Evolutionary conservation across 2,888 invertebrate genomes (phyloP).

Genomic region (Deroplatys truncata): DNA sequence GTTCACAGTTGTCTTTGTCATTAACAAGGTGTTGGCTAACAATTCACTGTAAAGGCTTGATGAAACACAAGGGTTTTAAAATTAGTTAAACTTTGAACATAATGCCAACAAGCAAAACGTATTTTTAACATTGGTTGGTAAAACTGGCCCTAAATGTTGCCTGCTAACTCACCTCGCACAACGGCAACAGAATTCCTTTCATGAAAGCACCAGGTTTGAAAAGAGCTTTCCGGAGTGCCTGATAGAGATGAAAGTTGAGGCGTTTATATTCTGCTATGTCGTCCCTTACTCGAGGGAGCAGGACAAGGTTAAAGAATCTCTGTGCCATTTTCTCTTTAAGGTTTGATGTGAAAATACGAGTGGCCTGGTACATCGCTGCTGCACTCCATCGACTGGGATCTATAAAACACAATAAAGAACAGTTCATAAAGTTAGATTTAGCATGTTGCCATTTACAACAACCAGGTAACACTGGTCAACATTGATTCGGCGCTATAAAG

Average conservation of each 20-base stretch:
- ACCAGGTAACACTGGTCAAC: too few species aligned
- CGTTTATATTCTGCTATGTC: constrained; percentile 93
- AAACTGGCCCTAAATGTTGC: not conserved
- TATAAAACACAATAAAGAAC: constrained; percentile 37
- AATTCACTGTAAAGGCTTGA: too few species aligned
- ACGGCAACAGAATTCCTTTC: constrained; percentile 73
- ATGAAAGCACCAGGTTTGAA: constrained; percentile 98
- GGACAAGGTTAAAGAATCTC: constrained; percentile 86
- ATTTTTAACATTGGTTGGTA: too few species aligned
- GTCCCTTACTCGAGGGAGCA: constrained; percentile 88
- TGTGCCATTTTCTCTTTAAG: constrained; percentile 95
- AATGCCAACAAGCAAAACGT: too few species aligned
- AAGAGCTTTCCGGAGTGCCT: constrained; percentile 85
- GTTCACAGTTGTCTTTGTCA: too few species aligned
- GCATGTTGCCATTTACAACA: too few species aligned
- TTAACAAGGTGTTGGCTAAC: too few species aligned
- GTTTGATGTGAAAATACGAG: constrained; percentile 94
- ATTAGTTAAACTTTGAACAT: too few species aligned
- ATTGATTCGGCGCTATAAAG: too few species aligned
- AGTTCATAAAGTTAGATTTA: too few species aligned
- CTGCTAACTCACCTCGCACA: constrained; percentile 50
- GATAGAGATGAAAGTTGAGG: constrained; percentile 94
- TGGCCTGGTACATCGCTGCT: constrained; percentile 95
- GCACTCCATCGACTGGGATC: constrained; percentile 97
- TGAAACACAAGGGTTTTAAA: too few species aligned